phyloP scores from a whole-genome alignment of 1,140 invertebrate species.

The Drosophila pandora region DNA sequence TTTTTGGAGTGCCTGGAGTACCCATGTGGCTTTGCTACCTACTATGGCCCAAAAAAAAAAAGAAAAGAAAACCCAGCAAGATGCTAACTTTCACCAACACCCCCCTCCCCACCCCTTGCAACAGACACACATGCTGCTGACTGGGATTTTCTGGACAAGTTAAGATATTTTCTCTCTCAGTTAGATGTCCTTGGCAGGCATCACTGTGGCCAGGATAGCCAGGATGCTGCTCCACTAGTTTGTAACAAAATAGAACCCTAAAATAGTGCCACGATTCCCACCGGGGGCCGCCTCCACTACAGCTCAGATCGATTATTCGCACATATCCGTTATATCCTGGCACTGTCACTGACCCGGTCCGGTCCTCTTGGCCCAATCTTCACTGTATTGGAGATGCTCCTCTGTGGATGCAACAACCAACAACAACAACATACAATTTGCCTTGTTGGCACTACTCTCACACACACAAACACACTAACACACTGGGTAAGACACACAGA shows the following conservation, averaged over 20 bases:
- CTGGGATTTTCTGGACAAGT: no score
- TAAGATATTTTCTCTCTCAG: no score
- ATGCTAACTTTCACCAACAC: constrained; percentile 1
- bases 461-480: constrained; percentile 1
- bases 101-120: no score
- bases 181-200: neutral
- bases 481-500: neutral
- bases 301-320: constrained; percentile 3
- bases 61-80: neutral
- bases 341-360: no score
- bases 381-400: constrained; percentile 31
- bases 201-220: neutral
- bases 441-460: constrained; percentile 39
- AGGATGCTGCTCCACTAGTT: neutral
- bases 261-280: neutral
- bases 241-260: neutral
- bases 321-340: neutral
- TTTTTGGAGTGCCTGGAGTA: neutral
- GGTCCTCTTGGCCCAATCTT: constrained; percentile 2
- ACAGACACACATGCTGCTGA: neutral
- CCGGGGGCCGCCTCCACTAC: neutral
- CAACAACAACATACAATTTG: constrained; percentile 42
- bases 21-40: no score
- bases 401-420: constrained; percentile 24
- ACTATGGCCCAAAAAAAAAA: neutral